Base-by-base conservation (phyloP, 2,113 vertebrate species). In the Callospermophilus lateralis region DNA sequence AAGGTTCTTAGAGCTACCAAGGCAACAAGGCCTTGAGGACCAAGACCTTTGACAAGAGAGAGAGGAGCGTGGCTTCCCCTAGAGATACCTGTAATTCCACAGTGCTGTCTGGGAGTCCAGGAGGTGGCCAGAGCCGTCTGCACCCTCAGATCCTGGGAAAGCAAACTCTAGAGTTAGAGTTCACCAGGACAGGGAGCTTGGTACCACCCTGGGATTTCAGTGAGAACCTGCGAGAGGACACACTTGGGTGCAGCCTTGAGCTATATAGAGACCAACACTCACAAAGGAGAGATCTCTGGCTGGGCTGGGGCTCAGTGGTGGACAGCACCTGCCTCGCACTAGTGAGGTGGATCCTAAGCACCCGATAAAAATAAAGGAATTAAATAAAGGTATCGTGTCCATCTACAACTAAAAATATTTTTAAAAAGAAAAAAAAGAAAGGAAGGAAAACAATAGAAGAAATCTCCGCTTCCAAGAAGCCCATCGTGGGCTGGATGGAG, bases 1-100 rank as follows among this genome's bases (percentile, higher is more conserved):
- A 83, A 67, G 42, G 3, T 93, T 95, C 87, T n/a, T 48, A 93
- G 53, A 90, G n/a, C n/a, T 76, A 58, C n/a, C 39, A 58, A 77
- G 24, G 24, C 37, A 39, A 11, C 48, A 78, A 87, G 42, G 22
- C 17, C 24, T 77, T 53, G 68, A 90, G 34, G 53, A 93, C 42
- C 77, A 91, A 90, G 63, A 77, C 19, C 48, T 74, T 19, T 93
- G 91, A 65, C 12, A n/a, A 65, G 13, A 32, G 4, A 86, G 11
- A 70, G 19, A 51, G 48, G 58, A 77, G 10, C 15, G 53, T 9
- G 16, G 15, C 8, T 84, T 84, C 87, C 63, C 9, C 28, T 30
- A 70, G 65, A 84, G 70, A 80, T 11, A 53, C 42, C 48, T 70
- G 48, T 74, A 22, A 84, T 51, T 91, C 83, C n/a, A 19, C 51